These are phyloP conservation scores for Serrognathus titanus DNA, from an alignment of 2,888 invertebrate species.

Conservation along the genomic window DNA sequence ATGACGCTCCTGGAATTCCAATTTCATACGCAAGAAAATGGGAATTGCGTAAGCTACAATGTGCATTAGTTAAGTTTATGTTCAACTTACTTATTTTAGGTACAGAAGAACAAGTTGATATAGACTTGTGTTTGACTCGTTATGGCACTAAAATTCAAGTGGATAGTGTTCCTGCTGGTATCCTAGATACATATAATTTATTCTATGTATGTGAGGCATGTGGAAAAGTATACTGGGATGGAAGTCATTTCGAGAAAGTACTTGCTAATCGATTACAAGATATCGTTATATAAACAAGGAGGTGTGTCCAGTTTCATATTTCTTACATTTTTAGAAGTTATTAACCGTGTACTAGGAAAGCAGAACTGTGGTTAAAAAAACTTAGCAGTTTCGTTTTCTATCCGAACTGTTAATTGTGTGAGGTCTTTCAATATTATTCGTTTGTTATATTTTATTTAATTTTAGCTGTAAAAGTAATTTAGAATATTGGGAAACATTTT, in stretches of 20 bases:
- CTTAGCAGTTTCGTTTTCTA: too few species aligned
- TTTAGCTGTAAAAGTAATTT: too few species aligned
- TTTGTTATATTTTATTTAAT: too few species aligned
- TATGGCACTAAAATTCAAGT: constrained; percentile 57
- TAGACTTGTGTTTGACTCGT: constrained; percentile 51
- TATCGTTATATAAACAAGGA: constrained; percentile 28
- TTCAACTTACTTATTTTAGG: constrained; percentile 34
- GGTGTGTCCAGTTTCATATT: too few species aligned
- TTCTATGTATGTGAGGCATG: constrained; percentile 70
- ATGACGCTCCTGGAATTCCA: constrained; percentile 28
- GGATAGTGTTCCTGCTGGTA: constrained; percentile 41
- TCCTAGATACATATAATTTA: constrained; percentile 44
- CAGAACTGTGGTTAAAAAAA: too few species aligned
- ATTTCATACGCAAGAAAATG: constrained; percentile 35
- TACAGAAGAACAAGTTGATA: constrained; percentile 42
- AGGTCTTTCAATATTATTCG: too few species aligned
- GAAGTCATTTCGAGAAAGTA: constrained; percentile 42
- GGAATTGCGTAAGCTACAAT: constrained; percentile 39
- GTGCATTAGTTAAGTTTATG: constrained; percentile 31
- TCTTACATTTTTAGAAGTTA: too few species aligned
- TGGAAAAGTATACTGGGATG: constrained; percentile 74
- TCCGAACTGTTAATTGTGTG: too few species aligned
- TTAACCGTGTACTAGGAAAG: too few species aligned
- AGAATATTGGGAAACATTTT: too few species aligned
- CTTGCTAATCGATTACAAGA: constrained; percentile 39